These are phyloP conservation scores for Euspilapteryx auroguttella DNA, from an alignment of 2,888 invertebrate genomes.

Conservation along the genomic window DNA sequence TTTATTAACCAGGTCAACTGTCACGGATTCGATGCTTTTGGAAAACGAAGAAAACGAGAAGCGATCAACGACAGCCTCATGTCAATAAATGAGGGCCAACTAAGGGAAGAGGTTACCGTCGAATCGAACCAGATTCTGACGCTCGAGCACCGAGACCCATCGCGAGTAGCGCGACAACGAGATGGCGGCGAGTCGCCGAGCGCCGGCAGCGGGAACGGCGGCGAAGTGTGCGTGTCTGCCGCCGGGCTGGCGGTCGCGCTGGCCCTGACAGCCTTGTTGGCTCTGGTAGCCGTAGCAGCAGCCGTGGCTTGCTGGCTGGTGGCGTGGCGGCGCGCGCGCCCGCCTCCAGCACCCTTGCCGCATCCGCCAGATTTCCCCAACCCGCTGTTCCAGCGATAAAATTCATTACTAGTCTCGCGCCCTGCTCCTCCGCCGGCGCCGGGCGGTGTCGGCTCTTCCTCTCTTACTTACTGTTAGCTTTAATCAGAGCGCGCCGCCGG, in stretches of 20 bases:
- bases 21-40: constrained; percentile 87
- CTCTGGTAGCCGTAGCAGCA: constrained; percentile 90
- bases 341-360: constrained; percentile 85
- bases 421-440: constrained; percentile 57
- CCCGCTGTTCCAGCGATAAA: constrained; percentile 73
- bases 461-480: constrained; percentile 40
- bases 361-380: constrained; percentile 96
- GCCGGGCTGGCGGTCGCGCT: constrained; percentile 91
- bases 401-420: constrained; percentile 39
- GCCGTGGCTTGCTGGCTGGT: constrained; percentile 95
- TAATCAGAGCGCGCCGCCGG: constrained; percentile 50
- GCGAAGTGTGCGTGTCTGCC: constrained; percentile 90
- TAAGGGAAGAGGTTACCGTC: constrained; percentile 91
- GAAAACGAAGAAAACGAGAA: constrained; percentile 73
- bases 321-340: constrained; percentile 87
- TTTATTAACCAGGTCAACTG: constrained; percentile 91
- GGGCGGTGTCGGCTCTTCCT: constrained; percentile 51
- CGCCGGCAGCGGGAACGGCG: constrained; percentile 67
- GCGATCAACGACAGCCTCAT: constrained; percentile 54
- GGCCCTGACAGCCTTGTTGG: constrained; percentile 87
- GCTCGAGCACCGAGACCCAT: constrained; percentile 81
- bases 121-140: constrained; percentile 91
- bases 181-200: constrained; percentile 65
- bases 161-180: constrained; percentile 74
- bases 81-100: constrained; percentile 73